Percentiles rank a stretch among this genome's conserved stretches.
Evolutionary conservation across 2,888 invertebrate genomes (phyloP).

Genomic region (Caenorhabditis uteleia): DNA sequence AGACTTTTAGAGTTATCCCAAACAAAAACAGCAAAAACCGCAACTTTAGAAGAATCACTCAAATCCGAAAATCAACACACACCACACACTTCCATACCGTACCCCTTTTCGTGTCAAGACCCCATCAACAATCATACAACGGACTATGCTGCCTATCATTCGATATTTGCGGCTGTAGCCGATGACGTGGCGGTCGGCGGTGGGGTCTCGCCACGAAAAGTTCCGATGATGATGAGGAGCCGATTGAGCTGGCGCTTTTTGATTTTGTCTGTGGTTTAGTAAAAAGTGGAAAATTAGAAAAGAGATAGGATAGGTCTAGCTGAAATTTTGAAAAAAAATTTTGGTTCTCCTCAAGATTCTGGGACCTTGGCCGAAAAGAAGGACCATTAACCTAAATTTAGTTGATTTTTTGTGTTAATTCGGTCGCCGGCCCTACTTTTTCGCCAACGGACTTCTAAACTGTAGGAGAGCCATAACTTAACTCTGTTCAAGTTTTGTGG

Average conservation of each 20-base stretch:
- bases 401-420: background rate
- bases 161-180: background rate
- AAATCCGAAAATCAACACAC: background rate
- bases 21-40: background rate
- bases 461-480: too few relatives aligned
- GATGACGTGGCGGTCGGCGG: conserved; percentile 5
- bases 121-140: too few relatives aligned
- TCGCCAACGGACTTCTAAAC: too few relatives aligned
- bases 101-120: too few relatives aligned
- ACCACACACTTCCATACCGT: background rate
- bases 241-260: conserved; percentile 48
- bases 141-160: too few relatives aligned
- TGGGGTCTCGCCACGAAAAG: background rate
- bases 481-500: too few relatives aligned
- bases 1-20: background rate
- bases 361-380: background rate
- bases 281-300: background rate
- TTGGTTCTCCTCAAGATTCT: background rate
- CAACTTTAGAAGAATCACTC: background rate
- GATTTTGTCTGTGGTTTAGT: conserved; percentile 31
- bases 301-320: background rate
- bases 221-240: background rate
- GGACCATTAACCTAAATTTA: background rate
- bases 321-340: conserved; percentile 1
- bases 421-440: background rate